A percentile compares a stretch with the other conserved stretches of the same genome.
Evolutionary conservation across 2,888 invertebrate genomes (phyloP).

Genomic region (Archips xylosteana): DNA sequence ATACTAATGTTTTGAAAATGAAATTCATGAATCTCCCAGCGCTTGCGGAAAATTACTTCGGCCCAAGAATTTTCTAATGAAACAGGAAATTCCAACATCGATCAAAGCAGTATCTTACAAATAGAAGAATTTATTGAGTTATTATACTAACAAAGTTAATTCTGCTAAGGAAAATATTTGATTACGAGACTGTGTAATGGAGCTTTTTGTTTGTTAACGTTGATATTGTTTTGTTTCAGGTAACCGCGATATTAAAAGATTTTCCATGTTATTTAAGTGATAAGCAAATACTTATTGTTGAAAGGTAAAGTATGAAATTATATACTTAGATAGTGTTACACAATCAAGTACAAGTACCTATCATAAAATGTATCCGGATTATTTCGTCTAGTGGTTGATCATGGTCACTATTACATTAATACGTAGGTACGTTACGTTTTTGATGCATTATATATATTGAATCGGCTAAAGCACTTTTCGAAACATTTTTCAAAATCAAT

Average conservation of each 20-base stretch:
- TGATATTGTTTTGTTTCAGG: constrained; percentile 37
- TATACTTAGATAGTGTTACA: background rate
- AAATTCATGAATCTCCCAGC: constrained; percentile 29
- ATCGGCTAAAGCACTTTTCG: too few relatives aligned
- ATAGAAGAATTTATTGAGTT: constrained; percentile 42
- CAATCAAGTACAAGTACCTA: too few relatives aligned
- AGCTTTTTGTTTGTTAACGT: constrained; percentile 26
- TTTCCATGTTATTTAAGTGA: background rate
- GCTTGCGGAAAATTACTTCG: constrained; percentile 51
- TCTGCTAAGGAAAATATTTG: constrained; percentile 20
- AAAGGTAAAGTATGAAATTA: constrained; percentile 5
- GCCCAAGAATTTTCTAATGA: constrained; percentile 60
- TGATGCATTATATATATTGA: too few relatives aligned
- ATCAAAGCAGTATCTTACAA: constrained; percentile 54
- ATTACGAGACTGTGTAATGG: constrained; percentile 13
- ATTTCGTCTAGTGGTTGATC: too few relatives aligned
- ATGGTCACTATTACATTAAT: too few relatives aligned
- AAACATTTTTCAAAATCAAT: too few relatives aligned
- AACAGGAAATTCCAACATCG: constrained; percentile 59
- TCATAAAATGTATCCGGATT: too few relatives aligned
- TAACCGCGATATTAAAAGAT: constrained; percentile 21
- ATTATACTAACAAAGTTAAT: constrained; percentile 37
- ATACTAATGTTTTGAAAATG: constrained; percentile 13
- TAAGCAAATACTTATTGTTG: background rate
- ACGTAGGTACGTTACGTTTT: too few relatives aligned